Evolutionary conservation across 2,888 invertebrate species (phyloP), one percentile per base, ranked within the genome.

Genomic region (Mimas tiliae): DNA sequence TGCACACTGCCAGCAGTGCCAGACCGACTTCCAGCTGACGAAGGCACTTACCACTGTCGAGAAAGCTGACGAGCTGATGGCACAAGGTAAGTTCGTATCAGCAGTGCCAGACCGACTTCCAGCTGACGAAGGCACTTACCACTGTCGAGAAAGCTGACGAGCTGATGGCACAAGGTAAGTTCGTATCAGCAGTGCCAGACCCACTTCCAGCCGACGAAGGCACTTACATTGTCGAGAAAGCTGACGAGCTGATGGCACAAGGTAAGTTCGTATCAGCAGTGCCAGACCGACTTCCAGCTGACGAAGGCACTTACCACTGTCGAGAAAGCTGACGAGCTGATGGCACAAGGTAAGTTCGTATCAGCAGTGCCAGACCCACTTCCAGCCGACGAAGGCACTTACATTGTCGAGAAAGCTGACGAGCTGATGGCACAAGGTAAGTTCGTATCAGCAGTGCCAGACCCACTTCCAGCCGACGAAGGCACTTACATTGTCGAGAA

Each of bases 401-500:
- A 78, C 0, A 64, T 80, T 1, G 69, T 90, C n/a, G 88, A 88
- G 52, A 73, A 76, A 2, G 89, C 92, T 0, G 84, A 88, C 12
- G 86, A 87, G 1, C 65, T 89, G 0, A 70, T 83, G 8, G 70
- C 78, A 0, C 84, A 86, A 76, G 87, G 90, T 89, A 70, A 48
- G 11, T 38, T n/a, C n/a, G n/a, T 92, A 92, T 71, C 81, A 80
- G 42, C 89, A 92, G 45, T 93, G 93, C 73, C 76, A 76, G 58
- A 72, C 86, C 0, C 83, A 84, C 0, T 86, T 90, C 71, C 75
- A 81, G 0, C 73, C 82, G n/a, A 83, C 84, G 16, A 74, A 74
- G 0, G 85, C 86, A 0, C 70, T 80, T 3, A 78, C 82, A 64
- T 80, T 1, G 69, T 90, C n/a, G 89, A 88, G 52, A 73, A 76